Percentiles rank a stretch among this genome's conserved stretches.
Conservation (phyloP, 2,888 invertebrate species). For the Neoascia interrupta region DNA sequence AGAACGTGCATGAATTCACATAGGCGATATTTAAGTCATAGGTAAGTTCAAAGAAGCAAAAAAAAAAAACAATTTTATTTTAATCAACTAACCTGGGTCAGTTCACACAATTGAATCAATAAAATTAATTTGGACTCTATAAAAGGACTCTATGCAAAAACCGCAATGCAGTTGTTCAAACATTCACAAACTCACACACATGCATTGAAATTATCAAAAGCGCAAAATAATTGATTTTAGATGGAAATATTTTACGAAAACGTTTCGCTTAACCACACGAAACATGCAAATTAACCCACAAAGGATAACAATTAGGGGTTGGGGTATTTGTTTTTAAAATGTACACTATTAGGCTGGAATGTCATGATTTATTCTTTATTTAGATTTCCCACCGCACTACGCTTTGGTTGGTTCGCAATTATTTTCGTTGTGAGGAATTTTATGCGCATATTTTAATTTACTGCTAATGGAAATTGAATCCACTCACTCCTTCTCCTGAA, state of each 20-base stretch:
- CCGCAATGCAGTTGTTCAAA: conserved; percentile 59
- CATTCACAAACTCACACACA: too few relatives aligned
- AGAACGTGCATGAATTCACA: conserved; percentile 94
- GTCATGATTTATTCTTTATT: too few relatives aligned
- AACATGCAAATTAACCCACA: conserved; percentile 6
- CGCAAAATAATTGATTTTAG: conserved; percentile 10
- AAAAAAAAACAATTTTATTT: conserved; percentile 5
- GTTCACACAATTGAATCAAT: conserved; percentile 44
- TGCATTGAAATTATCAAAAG: not conserved
- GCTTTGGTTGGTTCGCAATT: too few relatives aligned
- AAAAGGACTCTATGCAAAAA: too few relatives aligned
- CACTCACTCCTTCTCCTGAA: too few relatives aligned
- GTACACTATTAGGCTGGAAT: too few relatives aligned
- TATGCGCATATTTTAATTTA: too few relatives aligned
- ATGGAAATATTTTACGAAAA: not conserved
- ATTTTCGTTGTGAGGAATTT: too few relatives aligned
- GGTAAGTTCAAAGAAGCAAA: conserved; percentile 83
- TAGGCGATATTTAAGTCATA: conserved; percentile 91
- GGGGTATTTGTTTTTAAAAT: too few relatives aligned
- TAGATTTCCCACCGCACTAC: too few relatives aligned
- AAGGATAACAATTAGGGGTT: too few relatives aligned
- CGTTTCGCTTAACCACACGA: not conserved
- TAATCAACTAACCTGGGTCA: conserved; percentile 1
- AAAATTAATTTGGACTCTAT: conserved; percentile 3
- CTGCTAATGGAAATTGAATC: too few relatives aligned